Evolutionary conservation across 2,888 invertebrate genomes (phyloP), one percentile per base, ranked within the genome.

Genomic region (Theretra japonica): DNA sequence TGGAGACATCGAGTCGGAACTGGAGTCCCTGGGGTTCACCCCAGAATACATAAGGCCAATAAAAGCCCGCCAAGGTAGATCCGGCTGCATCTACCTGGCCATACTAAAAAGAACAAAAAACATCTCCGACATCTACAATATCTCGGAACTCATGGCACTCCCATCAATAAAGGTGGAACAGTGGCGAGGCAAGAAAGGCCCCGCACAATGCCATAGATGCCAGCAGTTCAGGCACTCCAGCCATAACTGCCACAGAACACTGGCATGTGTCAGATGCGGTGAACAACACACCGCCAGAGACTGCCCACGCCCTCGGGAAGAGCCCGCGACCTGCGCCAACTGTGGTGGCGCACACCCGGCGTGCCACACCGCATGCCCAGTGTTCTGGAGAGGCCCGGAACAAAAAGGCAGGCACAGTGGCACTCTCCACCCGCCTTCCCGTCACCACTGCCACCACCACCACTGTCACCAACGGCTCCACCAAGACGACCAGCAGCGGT

Each of bases 251-350:
- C 48, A 68, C n/a, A 4, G 65, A 5, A 21, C 48, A 2, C 30
- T 50, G 1, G 70, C 70, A 11, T 77, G 76, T 17, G 74, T 75
- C 5, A 33, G 76, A 0, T 75, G 76, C 56, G 76, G 75, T 3
- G 73, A 69, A 0, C 53, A 60, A 4, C 77, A 77, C 70, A 4
- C 23, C 1, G 73, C 74, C 8, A 3, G 69, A 0, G 73, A 75
- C 6, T 75, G 80, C 73, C 33, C 75, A 0, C 58, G 78, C 1
- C 76, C 76, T 0, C 21, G 15, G 0, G 73, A 74, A 11, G 73
- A 75, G 1, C 72, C 74, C 0, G 56, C 75, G 0, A 77, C 75
- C 0, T 78, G 77, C 62, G 75, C 72, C 0, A 79, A 41, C 30
- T 59, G 59, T 19, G 17, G 25, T 5, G 59, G 59, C 28, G 28